Conservation (phyloP, 2,888 invertebrate genomes). For the Empis livida region DNA sequence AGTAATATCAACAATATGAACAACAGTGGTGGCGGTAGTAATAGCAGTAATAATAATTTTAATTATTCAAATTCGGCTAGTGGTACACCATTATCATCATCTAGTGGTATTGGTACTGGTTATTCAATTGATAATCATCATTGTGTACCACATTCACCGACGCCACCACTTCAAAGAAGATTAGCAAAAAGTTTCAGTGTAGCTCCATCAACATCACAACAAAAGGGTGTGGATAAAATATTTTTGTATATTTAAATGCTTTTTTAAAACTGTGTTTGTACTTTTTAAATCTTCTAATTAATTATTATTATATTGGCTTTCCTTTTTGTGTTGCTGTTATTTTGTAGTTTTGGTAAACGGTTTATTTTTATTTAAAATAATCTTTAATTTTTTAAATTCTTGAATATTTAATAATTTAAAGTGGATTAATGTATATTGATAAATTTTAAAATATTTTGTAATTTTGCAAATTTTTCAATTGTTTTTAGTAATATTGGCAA, state of each 20-base stretch:
- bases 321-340: background rate
- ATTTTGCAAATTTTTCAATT: too few species aligned
- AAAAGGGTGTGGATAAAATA: conserved; percentile 31
- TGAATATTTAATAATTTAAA: too few species aligned
- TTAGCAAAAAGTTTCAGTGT: conserved; percentile 89
- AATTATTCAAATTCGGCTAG: conserved; percentile 3
- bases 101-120: conserved; percentile 20
- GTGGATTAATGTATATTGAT: too few species aligned
- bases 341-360: background rate
- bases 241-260: background rate
- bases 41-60: background rate
- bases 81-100: conserved; percentile 20
- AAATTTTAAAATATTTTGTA: too few species aligned
- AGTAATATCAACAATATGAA: conserved; percentile 29
- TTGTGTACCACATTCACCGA: conserved; percentile 51
- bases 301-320: background rate
- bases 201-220: conserved; percentile 48
- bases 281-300: too few species aligned
- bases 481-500: too few species aligned
- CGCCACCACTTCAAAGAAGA: conserved; percentile 76
- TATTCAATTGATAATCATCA: conserved; percentile 26
- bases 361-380: background rate
- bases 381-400: background rate
- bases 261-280: background rate
- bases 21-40: conserved; percentile 37